Evolutionary conservation across 2,888 invertebrate genomes (phyloP), one percentile per base, ranked within the genome.

Genomic region (Chloroclystis v-ata): DNA sequence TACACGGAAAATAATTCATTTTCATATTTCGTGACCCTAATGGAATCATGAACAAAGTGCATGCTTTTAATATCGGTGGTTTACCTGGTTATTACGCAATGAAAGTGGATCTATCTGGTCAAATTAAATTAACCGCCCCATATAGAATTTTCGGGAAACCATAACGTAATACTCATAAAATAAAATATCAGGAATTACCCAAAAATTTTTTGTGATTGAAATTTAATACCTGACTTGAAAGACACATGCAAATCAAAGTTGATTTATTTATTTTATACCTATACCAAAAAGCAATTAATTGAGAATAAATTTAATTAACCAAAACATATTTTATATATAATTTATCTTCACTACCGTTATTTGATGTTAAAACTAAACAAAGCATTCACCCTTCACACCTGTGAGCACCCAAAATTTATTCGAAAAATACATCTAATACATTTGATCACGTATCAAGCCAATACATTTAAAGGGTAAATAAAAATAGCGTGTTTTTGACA

Each of bases 401-500:
- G 16, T 8, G 8, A 37, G 1, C 14, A 13, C 7, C 9, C n/a
- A 13, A 44, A 37, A 42, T 24, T 37, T 25, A 38, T 37, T 16
- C 37, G 30, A 50, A 49, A 47, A 54, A 49, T 50, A 49, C 47
- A 57, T 53, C 44, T 60, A 54, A 49, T 54, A 58, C 58, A 62
- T 65, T 61, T 57, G 59, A 61, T 61, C 63, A 71, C 63, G 73
- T 70, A 59, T 52, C 54, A 64, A 69, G 72, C 73, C 65, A 75
- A 77, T 68, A 69, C 67, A 68, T 68, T 71, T 67, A 67, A 67
- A 71, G 64, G 64, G 74, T 72, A 79, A 80, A 82, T 79, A 78
- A 76, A 78, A 75, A 76, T 78, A 77, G 67, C 73, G 71, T 82
- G 75, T 78, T 83, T 82, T 82, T 81, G 80, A 83, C 79, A 83